Percentiles rank a stretch among this genome's conserved stretches.
Conservation (phyloP, 2,113 vertebrate species). For the Laticauda laticaudata region DNA sequence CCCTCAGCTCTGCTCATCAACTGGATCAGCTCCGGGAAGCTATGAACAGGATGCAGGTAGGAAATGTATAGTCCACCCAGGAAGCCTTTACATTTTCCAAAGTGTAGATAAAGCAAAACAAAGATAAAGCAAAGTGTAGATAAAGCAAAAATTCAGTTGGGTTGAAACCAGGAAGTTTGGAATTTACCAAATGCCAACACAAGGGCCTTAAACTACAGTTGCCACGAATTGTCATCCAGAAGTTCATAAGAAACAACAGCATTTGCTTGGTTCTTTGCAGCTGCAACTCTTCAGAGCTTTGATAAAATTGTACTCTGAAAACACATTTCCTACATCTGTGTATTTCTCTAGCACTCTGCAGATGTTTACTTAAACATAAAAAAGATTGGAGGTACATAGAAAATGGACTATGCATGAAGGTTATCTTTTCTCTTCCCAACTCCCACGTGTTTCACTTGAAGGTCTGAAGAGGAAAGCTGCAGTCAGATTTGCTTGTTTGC, state of each 20-base stretch:
- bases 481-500: neutral
- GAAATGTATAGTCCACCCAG: neutral
- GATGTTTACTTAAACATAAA: neutral
- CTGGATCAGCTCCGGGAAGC: slow-evolving; percentile 95
- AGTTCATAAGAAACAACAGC: neutral
- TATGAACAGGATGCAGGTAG: slow-evolving; percentile 99
- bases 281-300: neutral
- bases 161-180: neutral
- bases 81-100: neutral
- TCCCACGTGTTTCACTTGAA: neutral
- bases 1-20: slow-evolving; percentile 96
- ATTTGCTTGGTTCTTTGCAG: neutral
- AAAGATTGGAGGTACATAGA: neutral
- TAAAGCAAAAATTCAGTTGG: too few relatives aligned
- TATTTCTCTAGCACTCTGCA: neutral
- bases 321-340: neutral
- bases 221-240: neutral
- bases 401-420: neutral
- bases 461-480: neutral
- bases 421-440: neutral
- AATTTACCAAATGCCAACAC: neutral
- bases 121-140: too few relatives aligned
- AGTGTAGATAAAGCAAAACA: too few relatives aligned
- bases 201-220: neutral
- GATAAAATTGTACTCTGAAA: neutral